A percentile compares a stretch with the other conserved stretches of the same genome.
Evolutionary conservation across 2,113 vertebrate species (phyloP).

Genomic region (Isurus oxyrinchus): DNA sequence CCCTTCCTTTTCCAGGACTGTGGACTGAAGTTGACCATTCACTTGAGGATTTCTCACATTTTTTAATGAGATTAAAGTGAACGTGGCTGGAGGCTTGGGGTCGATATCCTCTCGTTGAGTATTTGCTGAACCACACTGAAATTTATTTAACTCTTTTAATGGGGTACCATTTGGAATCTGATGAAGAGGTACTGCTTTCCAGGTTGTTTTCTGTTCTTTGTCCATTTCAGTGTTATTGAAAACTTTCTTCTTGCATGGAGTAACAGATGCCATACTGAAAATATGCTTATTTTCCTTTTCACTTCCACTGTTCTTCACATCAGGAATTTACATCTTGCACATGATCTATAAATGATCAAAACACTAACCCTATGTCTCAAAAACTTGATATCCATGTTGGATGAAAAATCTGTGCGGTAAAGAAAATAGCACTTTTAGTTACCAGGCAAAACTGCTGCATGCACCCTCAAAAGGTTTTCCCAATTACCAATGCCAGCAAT

Average conservation of each 20-base stretch:
- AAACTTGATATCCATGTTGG: background rate
- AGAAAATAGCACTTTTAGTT: background rate
- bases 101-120: background rate
- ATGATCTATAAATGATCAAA: slow-evolving; percentile 6
- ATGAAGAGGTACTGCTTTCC: slow-evolving; percentile 27
- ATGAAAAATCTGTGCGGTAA: background rate
- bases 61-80: background rate
- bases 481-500: background rate
- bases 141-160: slow-evolving; percentile 9
- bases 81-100: background rate
- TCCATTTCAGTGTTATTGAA: background rate
- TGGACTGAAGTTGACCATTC: slow-evolving; percentile 20
- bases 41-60: background rate
- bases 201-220: background rate
- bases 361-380: background rate
- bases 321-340: background rate
- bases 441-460: background rate
- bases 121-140: background rate
- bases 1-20: background rate
- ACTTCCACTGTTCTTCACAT: background rate
- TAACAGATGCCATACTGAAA: slow-evolving; percentile 1
- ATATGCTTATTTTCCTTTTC: slow-evolving; percentile 8
- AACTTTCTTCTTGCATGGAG: background rate
- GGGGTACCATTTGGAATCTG: slow-evolving; percentile 23
- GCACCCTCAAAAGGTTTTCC: background rate